A percentile compares a stretch with the other conserved stretches of the same genome.
Conservation (phyloP, 2,797 vertebrate species). For the Apodemus agrarius region DNA sequence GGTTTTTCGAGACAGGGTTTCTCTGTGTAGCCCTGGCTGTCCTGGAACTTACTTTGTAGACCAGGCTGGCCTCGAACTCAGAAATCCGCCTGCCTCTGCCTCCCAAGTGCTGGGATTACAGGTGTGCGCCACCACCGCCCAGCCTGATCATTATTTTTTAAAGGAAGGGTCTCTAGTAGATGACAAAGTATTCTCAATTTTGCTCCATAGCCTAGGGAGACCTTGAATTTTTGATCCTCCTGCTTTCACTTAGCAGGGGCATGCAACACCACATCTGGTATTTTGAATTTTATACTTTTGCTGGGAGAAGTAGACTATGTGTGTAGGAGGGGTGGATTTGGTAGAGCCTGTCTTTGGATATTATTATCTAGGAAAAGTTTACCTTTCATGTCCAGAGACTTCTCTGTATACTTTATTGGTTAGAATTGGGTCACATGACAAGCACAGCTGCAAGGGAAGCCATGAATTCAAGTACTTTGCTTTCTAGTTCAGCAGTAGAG, state of each 20-base stretch:
- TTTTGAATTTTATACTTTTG: background rate
- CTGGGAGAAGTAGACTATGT: background rate
- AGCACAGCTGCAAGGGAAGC: background rate
- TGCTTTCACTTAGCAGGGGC: too few species aligned
- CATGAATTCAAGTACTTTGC: slow-evolving; percentile 3
- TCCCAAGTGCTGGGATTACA: too few species aligned
- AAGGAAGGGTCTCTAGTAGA: background rate
- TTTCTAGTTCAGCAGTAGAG: slow-evolving; percentile 1
- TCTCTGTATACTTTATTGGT: background rate
- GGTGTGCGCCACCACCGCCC: too few species aligned
- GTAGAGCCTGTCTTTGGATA: slow-evolving; percentile 31
- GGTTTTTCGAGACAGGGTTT: too few species aligned
- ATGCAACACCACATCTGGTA: background rate
- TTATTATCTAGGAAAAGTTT: background rate
- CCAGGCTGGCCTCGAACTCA: too few species aligned
- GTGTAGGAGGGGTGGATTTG: background rate
- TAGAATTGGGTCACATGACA: background rate
- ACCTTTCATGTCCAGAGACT: background rate
- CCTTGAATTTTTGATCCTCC: background rate
- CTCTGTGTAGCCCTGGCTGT: too few species aligned
- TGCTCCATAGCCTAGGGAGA: background rate
- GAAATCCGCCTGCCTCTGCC: too few species aligned
- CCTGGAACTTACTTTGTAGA: too few species aligned
- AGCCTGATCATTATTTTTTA: background rate
- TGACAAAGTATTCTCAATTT: background rate